phyloP scores from a whole-genome alignment of 2,888 invertebrate species.

The Hoplodrina blanda region DNA sequence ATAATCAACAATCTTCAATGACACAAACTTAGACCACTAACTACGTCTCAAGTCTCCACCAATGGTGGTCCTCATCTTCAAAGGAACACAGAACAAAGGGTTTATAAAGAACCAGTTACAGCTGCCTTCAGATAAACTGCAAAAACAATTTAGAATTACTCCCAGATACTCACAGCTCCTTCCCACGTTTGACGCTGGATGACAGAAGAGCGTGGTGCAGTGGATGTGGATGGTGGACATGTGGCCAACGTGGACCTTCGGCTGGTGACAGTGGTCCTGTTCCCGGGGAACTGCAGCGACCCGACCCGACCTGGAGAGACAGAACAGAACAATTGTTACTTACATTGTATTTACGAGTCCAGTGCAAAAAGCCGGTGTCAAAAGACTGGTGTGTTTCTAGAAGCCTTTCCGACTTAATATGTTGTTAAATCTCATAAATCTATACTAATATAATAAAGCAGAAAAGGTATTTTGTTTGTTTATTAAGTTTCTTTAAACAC shows the following conservation, averaged over 20 bases:
- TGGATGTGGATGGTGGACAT: conserved; percentile 86
- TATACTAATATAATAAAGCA: too few relatives aligned
- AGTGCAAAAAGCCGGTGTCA: too few relatives aligned
- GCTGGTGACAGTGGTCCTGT: conserved; percentile 87
- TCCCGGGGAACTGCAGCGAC: conserved; percentile 87
- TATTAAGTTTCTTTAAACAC: too few relatives aligned
- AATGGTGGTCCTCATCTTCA: background rate
- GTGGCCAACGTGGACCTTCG: conserved; percentile 86
- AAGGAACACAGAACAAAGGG: background rate
- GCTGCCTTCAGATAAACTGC: background rate
- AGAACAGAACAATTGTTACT: conserved; percentile 8
- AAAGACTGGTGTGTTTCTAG: background rate
- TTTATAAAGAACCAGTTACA: too few relatives aligned
- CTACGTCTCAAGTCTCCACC: background rate
- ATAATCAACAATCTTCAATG: background rate
- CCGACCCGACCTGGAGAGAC: conserved; percentile 83
- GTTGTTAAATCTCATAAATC: background rate
- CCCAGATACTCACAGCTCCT: conserved; percentile 85
- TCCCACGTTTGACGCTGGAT: conserved; percentile 87
- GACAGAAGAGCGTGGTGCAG: conserved; percentile 88
- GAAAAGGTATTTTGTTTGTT: too few relatives aligned
- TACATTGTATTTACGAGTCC: too few relatives aligned
- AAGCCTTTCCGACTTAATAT: background rate
- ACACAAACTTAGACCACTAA: too few relatives aligned
- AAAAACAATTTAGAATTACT: conserved; percentile 24